Percentiles rank a stretch among this genome's conserved stretches.
phyloP scores from a whole-genome alignment of 2,888 invertebrate genomes.

The Ctena decussata region DNA sequence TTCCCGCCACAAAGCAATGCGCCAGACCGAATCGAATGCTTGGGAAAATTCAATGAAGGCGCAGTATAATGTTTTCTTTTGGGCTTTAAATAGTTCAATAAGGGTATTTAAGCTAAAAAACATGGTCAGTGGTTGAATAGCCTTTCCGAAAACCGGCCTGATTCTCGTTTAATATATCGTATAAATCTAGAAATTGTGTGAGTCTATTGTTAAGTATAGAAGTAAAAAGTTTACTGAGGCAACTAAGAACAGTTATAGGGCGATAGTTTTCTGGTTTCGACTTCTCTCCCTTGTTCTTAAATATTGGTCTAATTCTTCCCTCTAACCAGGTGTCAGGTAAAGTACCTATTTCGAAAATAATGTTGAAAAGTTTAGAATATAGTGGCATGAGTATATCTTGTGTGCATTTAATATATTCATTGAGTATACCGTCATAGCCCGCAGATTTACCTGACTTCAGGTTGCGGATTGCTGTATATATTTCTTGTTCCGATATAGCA shows the following conservation, averaged over 20 bases:
- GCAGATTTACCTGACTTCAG: background rate
- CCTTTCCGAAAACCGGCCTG: slow-evolving; percentile 36
- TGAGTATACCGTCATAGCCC: background rate
- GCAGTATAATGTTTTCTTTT: slow-evolving; percentile 13
- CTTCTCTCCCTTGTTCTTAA: slow-evolving; percentile 12
- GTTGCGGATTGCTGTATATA: background rate
- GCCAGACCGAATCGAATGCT: slow-evolving; percentile 37
- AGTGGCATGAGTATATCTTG: background rate
- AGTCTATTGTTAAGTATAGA: slow-evolving; percentile 28
- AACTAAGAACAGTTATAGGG: slow-evolving; percentile 30
- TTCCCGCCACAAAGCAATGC: slow-evolving; percentile 30
- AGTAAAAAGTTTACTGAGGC: slow-evolving; percentile 30
- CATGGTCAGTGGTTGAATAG: slow-evolving; percentile 25
- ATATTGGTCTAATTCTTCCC: slow-evolving; percentile 18
- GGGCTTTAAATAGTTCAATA: background rate
- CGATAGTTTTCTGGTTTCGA: slow-evolving; percentile 26
- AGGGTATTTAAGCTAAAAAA: slow-evolving; percentile 30
- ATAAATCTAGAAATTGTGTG: slow-evolving; percentile 21
- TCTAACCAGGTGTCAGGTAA: background rate
- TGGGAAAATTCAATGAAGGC: no score
- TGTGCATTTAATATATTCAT: background rate
- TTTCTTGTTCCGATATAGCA: background rate
- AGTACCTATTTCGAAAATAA: background rate
- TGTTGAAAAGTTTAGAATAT: background rate
- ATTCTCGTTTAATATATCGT: slow-evolving; percentile 8